phyloP scores from a whole-genome alignment of 2,113 vertebrate species.

The Baryphthengus martii region DNA sequence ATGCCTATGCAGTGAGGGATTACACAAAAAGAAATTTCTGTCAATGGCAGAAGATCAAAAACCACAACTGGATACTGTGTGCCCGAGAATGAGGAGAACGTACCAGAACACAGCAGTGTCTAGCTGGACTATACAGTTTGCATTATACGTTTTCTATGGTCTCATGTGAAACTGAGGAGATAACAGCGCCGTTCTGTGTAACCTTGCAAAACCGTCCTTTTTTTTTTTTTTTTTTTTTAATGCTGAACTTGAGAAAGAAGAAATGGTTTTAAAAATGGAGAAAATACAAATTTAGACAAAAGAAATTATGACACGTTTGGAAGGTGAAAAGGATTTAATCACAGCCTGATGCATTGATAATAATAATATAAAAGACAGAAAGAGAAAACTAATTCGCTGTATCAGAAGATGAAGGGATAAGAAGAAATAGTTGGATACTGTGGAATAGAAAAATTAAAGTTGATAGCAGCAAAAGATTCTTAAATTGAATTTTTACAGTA shows the following conservation, averaged over 20 bases:
- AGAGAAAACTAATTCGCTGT: neutral
- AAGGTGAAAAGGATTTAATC: neutral
- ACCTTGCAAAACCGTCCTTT: neutral
- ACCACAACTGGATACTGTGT: neutral
- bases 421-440: neutral
- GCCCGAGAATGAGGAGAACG: neutral
- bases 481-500: neutral
- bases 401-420: constrained; percentile 10
- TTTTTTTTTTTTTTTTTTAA: neutral
- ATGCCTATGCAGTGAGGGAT: neutral
- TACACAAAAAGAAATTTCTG: neutral
- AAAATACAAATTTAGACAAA: neutral
- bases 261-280: neutral
- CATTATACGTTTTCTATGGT: neutral
- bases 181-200: neutral
- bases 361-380: neutral
- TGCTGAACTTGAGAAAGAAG: neutral
- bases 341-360: neutral
- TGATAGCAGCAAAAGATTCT: neutral
- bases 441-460: neutral
- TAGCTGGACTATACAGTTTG: neutral
- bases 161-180: neutral
- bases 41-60: neutral
- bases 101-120: neutral
- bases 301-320: neutral